Evolutionary conservation across 2,113 vertebrate genomes (phyloP).

Genomic region (Percopsis transmontana): DNA sequence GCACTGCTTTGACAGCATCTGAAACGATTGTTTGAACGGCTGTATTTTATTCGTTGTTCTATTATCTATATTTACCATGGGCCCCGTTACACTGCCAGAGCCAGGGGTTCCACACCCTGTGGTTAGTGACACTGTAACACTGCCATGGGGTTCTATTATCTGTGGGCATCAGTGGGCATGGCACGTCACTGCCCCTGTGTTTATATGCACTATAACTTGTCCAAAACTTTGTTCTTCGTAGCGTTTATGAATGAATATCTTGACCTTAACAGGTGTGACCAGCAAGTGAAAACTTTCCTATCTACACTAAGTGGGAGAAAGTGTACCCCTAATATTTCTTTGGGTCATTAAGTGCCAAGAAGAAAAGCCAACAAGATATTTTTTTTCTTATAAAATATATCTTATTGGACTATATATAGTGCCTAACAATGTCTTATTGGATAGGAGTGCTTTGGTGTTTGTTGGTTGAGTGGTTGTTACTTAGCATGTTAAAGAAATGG

Average conservation of each 20-base stretch:
- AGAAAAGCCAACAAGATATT: conserved; percentile 18
- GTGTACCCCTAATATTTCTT: conserved; percentile 47
- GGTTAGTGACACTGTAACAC: too few relatives aligned
- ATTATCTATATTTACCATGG: neutral
- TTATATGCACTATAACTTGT: neutral
- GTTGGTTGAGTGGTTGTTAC: neutral
- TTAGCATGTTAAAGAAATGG: too few relatives aligned
- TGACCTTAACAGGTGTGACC: conserved; percentile 20
- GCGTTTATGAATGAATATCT: conserved; percentile 31
- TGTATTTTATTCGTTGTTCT: neutral
- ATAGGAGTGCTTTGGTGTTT: conserved; percentile 35
- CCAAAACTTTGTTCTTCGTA: neutral
- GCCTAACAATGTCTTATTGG: conserved; percentile 34
- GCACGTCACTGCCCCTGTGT: neutral
- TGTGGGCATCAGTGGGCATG: too few relatives aligned
- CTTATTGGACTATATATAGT: conserved; percentile 30
- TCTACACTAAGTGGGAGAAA: conserved; percentile 45
- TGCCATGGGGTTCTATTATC: too few relatives aligned
- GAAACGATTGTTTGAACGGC: conserved; percentile 47
- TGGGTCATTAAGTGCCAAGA: conserved; percentile 34
- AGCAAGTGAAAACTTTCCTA: conserved; percentile 28
- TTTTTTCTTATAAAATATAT: conserved; percentile 22
- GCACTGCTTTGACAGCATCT: conserved; percentile 56
- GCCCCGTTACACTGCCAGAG: neutral
- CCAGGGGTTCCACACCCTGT: neutral